Conservation (phyloP, 2,113 vertebrate genomes). For the Percina caprodes region DNA sequence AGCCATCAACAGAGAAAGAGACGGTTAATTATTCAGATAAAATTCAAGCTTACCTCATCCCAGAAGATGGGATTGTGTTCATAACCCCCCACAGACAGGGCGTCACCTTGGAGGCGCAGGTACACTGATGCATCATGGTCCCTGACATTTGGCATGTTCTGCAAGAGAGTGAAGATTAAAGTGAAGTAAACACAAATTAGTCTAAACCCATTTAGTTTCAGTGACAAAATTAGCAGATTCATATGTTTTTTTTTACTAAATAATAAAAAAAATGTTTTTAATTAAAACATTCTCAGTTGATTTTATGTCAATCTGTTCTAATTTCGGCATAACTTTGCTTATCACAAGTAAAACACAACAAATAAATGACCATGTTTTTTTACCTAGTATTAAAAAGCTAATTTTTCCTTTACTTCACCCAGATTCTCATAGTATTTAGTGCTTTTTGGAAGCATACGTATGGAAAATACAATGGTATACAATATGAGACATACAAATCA, state of each 20-base stretch:
- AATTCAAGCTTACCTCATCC: conserved; percentile 89
- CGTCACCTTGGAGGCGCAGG: conserved; percentile 98
- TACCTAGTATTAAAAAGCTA: background rate
- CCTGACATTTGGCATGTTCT: conserved; percentile 99
- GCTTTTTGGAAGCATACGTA: background rate
- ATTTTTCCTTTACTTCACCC: background rate
- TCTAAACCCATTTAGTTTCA: background rate
- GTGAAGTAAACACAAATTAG: conserved; percentile 1
- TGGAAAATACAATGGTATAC: background rate
- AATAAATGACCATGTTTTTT: background rate
- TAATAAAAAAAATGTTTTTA: background rate
- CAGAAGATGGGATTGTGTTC: conserved; percentile 97
- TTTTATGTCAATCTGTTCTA: background rate
- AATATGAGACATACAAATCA: conserved; percentile 18
- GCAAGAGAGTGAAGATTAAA: conserved; percentile 14
- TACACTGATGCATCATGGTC: conserved; percentile 97
- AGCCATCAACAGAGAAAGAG: background rate
- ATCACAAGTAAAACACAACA: background rate
- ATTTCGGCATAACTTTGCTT: background rate
- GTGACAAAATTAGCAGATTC: background rate
- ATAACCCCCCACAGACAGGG: conserved; percentile 96
- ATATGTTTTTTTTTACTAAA: background rate
- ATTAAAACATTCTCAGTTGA: background rate
- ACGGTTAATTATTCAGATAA: background rate
- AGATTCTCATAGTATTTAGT: background rate